Base-by-base conservation (phyloP, 2,797 vertebrate species). In the Pseudomugil gertrudae region DNA sequence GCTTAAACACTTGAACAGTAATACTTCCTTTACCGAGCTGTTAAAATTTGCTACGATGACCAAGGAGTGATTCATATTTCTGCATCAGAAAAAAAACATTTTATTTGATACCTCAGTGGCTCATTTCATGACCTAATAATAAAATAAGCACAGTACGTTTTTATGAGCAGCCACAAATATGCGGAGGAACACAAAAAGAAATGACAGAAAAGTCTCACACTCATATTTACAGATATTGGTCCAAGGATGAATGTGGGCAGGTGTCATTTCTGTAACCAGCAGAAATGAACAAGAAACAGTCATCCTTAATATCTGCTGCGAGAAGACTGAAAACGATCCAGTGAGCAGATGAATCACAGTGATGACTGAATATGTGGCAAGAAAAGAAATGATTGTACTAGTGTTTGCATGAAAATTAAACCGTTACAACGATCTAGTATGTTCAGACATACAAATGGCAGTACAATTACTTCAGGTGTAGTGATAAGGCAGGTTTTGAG, bases 261-360 rank as follows among this genome's bases (percentile, higher is more conserved):
- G 58, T 55, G 52, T 80, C 76, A 90, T 89, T 92, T 93, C 93
- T 84, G 90, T 85, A 91, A 87, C 92, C 92, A 91, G 92, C 92
- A 94, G 90, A 92, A 92, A 94, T 81, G 26, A 76, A 61, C 48
- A 58, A 50, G 23, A 65, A 30, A 70, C 21, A 43, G 50, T 61
- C 40, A 69, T 57, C 35, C 8, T 55, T 14, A 52, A 13, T 36
- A n/a, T 63, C 62, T 64, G 70, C 72, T 55, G 65, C 66, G 14
- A 7, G 56, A 23, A 47, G 19, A 54, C 53, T 32, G 19, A 19
- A 53, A 55, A 60, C n/a, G 36, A 69, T 45, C 32, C 56, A 17
- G 11, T 15, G 32, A 65, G 52, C n/a, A 52, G 23, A 60, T 58
- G 30, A 69, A 55, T 55, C n/a, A 55, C 29, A 54, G 48, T 53